Evolutionary conservation across 2,113 vertebrate genomes (phyloP).

Genomic region (Gambusia affinis): DNA sequence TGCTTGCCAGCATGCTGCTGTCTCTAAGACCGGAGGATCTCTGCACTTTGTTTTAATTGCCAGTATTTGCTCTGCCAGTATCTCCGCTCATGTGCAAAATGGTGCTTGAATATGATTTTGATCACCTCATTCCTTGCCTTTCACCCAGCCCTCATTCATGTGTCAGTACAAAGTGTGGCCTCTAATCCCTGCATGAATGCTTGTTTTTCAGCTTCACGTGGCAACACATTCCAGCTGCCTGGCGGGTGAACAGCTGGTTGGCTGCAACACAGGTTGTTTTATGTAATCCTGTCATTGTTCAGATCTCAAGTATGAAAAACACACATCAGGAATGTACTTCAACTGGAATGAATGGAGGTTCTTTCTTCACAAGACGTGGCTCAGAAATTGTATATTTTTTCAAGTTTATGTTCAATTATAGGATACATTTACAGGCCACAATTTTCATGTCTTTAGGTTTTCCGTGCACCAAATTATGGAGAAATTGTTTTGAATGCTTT

Average conservation of each 20-base stretch:
- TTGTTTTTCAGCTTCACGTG: conserved; percentile 60
- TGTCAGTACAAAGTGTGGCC: conserved; percentile 72
- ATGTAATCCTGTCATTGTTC: conserved; percentile 59
- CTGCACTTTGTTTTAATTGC: conserved; percentile 69
- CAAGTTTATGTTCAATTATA: too few relatives aligned
- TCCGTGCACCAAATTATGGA: too few relatives aligned
- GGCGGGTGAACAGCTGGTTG: conserved; percentile 61
- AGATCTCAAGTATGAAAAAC: conserved; percentile 34
- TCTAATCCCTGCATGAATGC: conserved; percentile 70
- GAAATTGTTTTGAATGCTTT: too few relatives aligned
- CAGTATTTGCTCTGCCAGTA: conserved; percentile 64
- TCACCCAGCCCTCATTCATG: conserved; percentile 67
- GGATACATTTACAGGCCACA: too few relatives aligned
- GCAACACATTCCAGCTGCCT: conserved; percentile 60
- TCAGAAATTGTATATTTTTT: background rate
- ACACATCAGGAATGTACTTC: conserved; percentile 13
- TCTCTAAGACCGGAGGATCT: conserved; percentile 56
- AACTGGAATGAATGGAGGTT: conserved; percentile 10
- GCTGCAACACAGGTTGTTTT: conserved; percentile 36
- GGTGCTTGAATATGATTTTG: conserved; percentile 67
- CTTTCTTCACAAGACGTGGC: background rate
- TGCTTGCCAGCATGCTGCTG: conserved; percentile 54
- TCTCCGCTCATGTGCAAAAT: conserved; percentile 71
- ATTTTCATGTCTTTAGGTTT: too few relatives aligned
- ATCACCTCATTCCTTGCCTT: conserved; percentile 66